phyloP scores from a whole-genome alignment of 2,113 vertebrate species.

The Hyperoodon ampullatus region DNA sequence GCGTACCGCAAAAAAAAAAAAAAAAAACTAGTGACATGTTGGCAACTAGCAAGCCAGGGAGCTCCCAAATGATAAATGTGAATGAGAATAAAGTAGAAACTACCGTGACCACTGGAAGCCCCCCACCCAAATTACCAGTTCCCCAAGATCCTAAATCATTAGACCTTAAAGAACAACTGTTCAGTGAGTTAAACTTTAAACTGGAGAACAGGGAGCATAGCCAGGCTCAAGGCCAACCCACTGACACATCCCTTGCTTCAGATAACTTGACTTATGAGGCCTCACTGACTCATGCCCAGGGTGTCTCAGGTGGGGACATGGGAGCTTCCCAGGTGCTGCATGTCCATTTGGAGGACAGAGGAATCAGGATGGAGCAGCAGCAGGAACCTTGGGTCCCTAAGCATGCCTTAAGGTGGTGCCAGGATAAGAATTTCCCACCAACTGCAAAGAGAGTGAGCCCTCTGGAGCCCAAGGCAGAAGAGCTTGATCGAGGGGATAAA shows the following conservation, averaged over 20 bases:
- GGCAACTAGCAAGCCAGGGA: not conserved
- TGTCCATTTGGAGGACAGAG: not conserved
- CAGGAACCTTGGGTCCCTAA: not conserved
- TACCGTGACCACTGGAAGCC: too few relatives aligned
- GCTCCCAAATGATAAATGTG: too few relatives aligned
- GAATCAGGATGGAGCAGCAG: not conserved
- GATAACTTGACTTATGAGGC: not conserved
- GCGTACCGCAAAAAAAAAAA: too few relatives aligned
- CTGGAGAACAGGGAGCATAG: fast-evolving
- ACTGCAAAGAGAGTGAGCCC: not conserved
- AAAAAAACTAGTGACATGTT: not conserved
- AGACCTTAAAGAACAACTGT: not conserved
- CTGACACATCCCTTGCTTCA: not conserved
- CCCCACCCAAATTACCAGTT: too few relatives aligned
- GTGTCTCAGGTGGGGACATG: not conserved
- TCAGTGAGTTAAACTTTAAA: not conserved
- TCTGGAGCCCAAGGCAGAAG: not conserved
- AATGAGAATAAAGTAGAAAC: too few relatives aligned
- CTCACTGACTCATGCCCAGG: not conserved
- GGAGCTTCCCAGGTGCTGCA: not conserved
- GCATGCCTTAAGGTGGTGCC: not conserved
- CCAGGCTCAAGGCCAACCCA: not conserved
- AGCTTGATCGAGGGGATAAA: not conserved
- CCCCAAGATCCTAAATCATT: too few relatives aligned
- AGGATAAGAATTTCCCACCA: not conserved